Evolutionary conservation across 2,113 vertebrate genomes (phyloP), one percentile per base, ranked within the genome.

Genomic region (Laterallus jamaicensis): DNA sequence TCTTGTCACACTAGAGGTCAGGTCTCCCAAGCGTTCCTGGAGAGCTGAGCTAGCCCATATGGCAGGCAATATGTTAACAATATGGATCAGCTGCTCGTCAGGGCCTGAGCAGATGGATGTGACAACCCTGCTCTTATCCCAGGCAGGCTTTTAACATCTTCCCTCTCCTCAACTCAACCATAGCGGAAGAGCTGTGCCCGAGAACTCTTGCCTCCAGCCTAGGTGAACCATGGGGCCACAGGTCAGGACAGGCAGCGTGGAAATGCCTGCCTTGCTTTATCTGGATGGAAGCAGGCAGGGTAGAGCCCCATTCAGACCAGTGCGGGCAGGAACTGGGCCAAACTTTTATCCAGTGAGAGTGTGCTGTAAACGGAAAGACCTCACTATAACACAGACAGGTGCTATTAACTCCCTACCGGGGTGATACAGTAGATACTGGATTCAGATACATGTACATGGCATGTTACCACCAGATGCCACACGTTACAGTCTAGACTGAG

Each of bases 91-190:
- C 76, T 95, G 96, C 97, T 98, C 78, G 74, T 96, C 97, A 94
- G 96, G 95, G 96, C 97, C 95, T 92, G 93, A 85, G 95, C 96
- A 96, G 98, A 97, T 96, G 92, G 97, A 97, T 85, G 89, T 74
- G 95, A 97, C 97, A 98, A 97, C 93, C 94, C 97, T 76, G 95
- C 77, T 81, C 95, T 92, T 93, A 78, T 96, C 97, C 98, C 97
- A 98, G 98, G 97, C 97, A 95, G 97, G 96, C 97, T 98, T 94
- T 97, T 98, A 98, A 98, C 97, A 98, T 98, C 98, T 97, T 98
- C 85, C 71, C 86, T 93, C 69, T 58, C 79, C 96, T 84, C 91
- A 40, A 1, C 83, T 49, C 70, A 89, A 82, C 91, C 82, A n/a
- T 39, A 39, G 40, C 3, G 16, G 88, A 96, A 93, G 62, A 68